phyloP scores from a whole-genome alignment of 2,888 invertebrate genomes.

The Temnothorax ravouxi region DNA sequence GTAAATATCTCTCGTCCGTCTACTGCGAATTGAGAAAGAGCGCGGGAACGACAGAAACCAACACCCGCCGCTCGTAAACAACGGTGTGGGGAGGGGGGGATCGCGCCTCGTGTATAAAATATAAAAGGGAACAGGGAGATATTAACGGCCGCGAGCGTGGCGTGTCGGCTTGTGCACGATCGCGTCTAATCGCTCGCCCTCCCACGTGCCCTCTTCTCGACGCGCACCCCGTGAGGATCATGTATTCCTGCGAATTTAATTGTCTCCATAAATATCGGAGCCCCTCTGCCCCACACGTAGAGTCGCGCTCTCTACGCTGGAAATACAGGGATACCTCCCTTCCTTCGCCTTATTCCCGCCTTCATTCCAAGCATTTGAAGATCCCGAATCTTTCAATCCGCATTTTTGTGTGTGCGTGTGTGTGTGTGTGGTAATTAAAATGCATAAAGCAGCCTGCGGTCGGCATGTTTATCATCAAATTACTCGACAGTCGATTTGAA shows the following conservation, averaged over 20 bases:
- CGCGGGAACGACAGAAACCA: conserved; percentile 71
- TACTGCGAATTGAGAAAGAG: conserved; percentile 55
- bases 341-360: background rate
- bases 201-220: conserved; percentile 63
- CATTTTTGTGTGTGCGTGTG: background rate
- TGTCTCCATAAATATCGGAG: conserved; percentile 82
- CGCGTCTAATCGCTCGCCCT: conserved; percentile 61
- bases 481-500: background rate
- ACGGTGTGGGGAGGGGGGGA: conserved; percentile 47
- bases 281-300: conserved; percentile 55
- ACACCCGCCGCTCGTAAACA: conserved; percentile 76
- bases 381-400: background rate
- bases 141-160: conserved; percentile 73
- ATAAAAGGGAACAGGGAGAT: conserved; percentile 73
- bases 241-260: conserved; percentile 81
- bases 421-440: background rate
- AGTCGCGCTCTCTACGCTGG: conserved; percentile 40
- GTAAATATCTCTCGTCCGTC: conserved; percentile 36
- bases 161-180: conserved; percentile 60
- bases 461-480: background rate
- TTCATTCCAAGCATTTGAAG: background rate
- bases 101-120: conserved; percentile 76
- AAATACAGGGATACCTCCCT: conserved; percentile 54
- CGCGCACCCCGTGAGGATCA: conserved; percentile 64
- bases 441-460: background rate